Evolutionary conservation across 2,888 invertebrate genomes (phyloP), one percentile per base, ranked within the genome.

Genomic region (Rhaphigaster nebulosa): DNA sequence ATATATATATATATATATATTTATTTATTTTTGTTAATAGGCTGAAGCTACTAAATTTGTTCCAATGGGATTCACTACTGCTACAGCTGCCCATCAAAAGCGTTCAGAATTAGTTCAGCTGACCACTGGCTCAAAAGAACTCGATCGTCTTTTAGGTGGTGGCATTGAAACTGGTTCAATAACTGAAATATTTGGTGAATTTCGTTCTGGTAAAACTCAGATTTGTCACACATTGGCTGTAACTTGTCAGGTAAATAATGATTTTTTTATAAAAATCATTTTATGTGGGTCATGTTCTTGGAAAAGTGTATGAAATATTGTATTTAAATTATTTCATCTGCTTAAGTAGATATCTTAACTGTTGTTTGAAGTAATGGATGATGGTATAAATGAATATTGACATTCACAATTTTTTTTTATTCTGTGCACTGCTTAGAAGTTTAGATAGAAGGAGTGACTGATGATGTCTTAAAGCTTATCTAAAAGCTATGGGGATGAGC

Each of bases 131-230:
- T 98, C 99, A 0, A 97, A 97, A 92, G 99, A 99, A 93, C 94
- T 99, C 65, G 99, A 99, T 93, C 96, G 98, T 93, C 94, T 99
- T 52, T 94, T 99, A 6, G 98, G 98, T 56, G 99, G 99, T 84
- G 99, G 99, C 8, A 97, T 99, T 92, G 99, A 99, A 94, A 99
- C 99, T 0, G 99, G 99, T 0, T 98, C 99, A 0, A 99, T 99
- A 76, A 99, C 99, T 0, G 99, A 99, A 94, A 96, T 99, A 93
- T 99, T 99, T 95, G 99, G 99, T 23, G 99, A 99, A 94, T 99
- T 99, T 93, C 95, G 99, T 92, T 98, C 99, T 1, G 99, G 99
- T 50, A 99, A 99, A 94, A 98, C 99, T 8, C 99, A 99, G 93
- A 93, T 99, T 8, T 99, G 99, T 93, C 99, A 99, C 93, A 99